phyloP scores from a whole-genome alignment of 2,797 vertebrate genomes.

The Rhabdophis nuchalis region DNA sequence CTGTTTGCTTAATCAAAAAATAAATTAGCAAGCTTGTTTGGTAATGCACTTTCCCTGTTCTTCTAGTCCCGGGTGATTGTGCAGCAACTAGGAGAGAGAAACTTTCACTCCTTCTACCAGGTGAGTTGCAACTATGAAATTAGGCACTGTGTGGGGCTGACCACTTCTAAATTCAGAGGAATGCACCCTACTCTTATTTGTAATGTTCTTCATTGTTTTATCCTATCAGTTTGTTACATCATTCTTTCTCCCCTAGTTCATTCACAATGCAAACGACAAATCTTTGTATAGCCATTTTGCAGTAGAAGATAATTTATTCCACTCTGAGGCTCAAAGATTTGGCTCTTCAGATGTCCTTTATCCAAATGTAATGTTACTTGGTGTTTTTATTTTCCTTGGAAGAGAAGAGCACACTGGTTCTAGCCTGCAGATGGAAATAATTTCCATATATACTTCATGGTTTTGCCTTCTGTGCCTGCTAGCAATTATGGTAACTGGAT shows the following conservation, averaged over 20 bases:
- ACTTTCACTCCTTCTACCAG: slow-evolving; percentile 98
- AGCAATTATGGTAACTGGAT: slow-evolving; percentile 15
- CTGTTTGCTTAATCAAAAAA: neutral
- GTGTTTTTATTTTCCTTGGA: slow-evolving; percentile 17
- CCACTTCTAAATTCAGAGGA: neutral
- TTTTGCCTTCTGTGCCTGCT: slow-evolving; percentile 42
- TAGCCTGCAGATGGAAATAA: slow-evolving; percentile 50
- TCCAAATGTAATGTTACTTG: neutral
- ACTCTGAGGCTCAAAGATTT: neutral
- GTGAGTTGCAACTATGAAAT: slow-evolving; percentile 62
- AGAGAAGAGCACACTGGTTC: slow-evolving; percentile 22
- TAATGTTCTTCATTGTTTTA: neutral
- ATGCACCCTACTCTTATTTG: neutral
- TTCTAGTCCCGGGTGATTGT: slow-evolving; percentile 93
- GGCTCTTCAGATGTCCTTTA: neutral
- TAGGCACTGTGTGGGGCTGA: neutral
- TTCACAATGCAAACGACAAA: neutral
- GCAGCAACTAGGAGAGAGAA: slow-evolving; percentile 92
- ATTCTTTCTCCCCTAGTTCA: neutral
- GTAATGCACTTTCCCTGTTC: neutral
- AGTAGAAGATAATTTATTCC: neutral
- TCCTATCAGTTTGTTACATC: neutral
- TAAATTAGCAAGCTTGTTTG: neutral
- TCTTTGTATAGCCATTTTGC: neutral
- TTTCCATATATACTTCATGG: slow-evolving; percentile 28